Conservation (phyloP, 2,888 invertebrate genomes). For the Tanytarsus gracilentus region DNA sequence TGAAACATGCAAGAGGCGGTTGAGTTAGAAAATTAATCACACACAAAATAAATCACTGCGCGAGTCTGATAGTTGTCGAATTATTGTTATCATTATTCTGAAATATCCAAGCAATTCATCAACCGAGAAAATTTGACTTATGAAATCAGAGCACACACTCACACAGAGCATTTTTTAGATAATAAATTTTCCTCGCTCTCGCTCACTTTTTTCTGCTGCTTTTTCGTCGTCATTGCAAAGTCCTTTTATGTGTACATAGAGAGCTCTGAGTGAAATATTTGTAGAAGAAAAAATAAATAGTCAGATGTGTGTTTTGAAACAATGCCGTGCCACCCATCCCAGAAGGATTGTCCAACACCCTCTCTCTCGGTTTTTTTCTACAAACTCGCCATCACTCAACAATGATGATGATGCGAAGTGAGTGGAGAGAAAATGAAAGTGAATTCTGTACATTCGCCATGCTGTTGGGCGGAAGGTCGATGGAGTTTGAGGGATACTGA, state of each 20-base stretch:
- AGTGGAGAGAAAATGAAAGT: too few relatives aligned
- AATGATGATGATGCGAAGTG: too few relatives aligned
- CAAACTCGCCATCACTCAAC: too few relatives aligned
- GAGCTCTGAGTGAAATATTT: slow-evolving; percentile 21
- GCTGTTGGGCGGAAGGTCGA: too few relatives aligned
- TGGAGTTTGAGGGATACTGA: neutral
- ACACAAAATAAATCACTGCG: too few relatives aligned
- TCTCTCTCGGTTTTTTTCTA: neutral
- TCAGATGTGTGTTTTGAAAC: slow-evolving; percentile 5
- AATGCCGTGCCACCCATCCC: slow-evolving; percentile 11
- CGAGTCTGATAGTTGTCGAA: too few relatives aligned
- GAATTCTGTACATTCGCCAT: too few relatives aligned
- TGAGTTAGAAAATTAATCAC: too few relatives aligned
- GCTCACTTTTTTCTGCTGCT: slow-evolving; percentile 5
- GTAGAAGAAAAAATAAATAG: slow-evolving; percentile 21
- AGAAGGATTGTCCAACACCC: neutral
- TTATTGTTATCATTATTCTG: slow-evolving; percentile 22
- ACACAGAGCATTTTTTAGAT: neutral
- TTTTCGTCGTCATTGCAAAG: neutral
- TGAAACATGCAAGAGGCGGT: too few relatives aligned
- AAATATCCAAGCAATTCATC: slow-evolving; percentile 17
- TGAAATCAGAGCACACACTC: neutral
- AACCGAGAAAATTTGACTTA: neutral
- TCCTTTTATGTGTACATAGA: neutral
- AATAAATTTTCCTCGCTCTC: slow-evolving; percentile 22